Evolutionary conservation across 2,888 invertebrate genomes (phyloP).

Genomic region (Kryphioiulus occultus): DNA sequence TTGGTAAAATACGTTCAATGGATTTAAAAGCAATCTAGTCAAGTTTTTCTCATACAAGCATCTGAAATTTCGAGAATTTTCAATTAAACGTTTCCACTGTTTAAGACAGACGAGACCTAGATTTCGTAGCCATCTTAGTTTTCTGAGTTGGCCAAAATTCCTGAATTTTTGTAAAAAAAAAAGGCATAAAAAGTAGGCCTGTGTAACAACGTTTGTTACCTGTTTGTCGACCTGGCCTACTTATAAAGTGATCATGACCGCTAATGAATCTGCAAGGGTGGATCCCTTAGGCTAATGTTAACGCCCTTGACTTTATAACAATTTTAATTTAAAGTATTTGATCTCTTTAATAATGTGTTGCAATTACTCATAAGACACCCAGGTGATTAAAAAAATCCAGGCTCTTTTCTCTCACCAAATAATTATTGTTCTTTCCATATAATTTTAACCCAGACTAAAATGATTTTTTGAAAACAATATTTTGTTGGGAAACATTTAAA

Average conservation of each 20-base stretch:
- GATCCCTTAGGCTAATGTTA: neutral
- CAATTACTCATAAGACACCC: neutral
- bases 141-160: neutral
- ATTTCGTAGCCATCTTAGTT: neutral
- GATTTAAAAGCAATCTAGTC: neutral
- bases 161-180: neutral
- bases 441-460: no score
- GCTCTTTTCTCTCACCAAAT: neutral
- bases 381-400: neutral
- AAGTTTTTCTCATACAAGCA: neutral
- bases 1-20: neutral
- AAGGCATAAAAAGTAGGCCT: neutral
- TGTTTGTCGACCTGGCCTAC: conserved; percentile 24
- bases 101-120: neutral
- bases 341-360: neutral
- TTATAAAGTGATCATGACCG: conserved; percentile 9
- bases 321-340: neutral
- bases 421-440: no score
- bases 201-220: conserved; percentile 26
- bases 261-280: conserved; percentile 5
- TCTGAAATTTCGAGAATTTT: neutral
- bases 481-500: no score
- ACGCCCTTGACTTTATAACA: neutral
- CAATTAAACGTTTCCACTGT: neutral
- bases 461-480: no score